phyloP scores from a whole-genome alignment of 2,888 invertebrate genomes.

The Ellobium chinense region DNA sequence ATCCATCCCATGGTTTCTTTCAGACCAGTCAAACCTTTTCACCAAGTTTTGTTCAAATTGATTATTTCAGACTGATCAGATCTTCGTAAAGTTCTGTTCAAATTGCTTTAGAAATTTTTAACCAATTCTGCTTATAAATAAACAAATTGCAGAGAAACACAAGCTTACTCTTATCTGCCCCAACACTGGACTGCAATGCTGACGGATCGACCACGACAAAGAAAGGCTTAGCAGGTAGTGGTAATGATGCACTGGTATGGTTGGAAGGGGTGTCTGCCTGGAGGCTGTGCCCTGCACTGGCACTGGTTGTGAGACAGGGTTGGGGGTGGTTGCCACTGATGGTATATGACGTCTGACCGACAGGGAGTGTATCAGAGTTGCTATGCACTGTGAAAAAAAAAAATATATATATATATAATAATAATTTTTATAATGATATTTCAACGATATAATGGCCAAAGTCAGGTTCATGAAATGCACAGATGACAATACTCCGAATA shows the following conservation, averaged over 20 bases:
- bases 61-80: no score
- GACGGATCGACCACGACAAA: slow-evolving; percentile 37
- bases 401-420: no score
- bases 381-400: slow-evolving; percentile 40
- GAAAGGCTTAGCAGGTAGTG: slow-evolving; percentile 25
- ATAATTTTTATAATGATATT: no score
- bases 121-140: no score
- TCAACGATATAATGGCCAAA: no score
- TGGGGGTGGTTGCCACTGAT: neutral
- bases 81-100: no score
- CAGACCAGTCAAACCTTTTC: no score
- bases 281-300: neutral
- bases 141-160: neutral
- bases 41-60: no score
- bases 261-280: neutral
- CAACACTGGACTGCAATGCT: slow-evolving; percentile 3
- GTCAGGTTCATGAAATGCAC: no score
- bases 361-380: neutral
- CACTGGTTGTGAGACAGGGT: slow-evolving; percentile 1
- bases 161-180: slow-evolving; percentile 31
- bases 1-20: no score
- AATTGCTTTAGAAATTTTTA: no score
- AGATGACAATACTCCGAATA: no score
- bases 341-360: slow-evolving; percentile 2
- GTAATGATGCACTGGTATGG: neutral